Conservation (phyloP, 2,113 vertebrate genomes). For the Choloepus hoffmanni region DNA sequence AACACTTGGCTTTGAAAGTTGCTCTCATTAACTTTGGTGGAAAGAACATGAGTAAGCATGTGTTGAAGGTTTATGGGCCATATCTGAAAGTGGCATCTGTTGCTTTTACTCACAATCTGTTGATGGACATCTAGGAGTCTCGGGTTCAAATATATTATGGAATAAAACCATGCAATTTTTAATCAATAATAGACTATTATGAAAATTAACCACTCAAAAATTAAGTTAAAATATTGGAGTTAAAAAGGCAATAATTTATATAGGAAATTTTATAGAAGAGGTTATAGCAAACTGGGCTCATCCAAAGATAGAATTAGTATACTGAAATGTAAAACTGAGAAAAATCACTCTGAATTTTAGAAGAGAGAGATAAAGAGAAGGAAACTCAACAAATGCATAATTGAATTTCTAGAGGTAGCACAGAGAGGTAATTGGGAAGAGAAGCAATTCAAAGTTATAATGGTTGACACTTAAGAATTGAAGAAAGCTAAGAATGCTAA, state of each 20-base stretch:
- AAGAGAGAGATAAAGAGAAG: background rate
- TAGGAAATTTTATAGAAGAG: background rate
- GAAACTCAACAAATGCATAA: background rate
- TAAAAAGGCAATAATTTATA: slow-evolving; percentile 10
- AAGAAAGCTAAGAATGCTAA: background rate
- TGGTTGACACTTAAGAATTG: background rate
- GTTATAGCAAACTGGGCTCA: background rate
- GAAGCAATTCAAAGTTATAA: background rate
- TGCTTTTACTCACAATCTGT: background rate
- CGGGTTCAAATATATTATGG: background rate
- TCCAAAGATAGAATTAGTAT: background rate
- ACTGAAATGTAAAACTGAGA: slow-evolving; percentile 31
- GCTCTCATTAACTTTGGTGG: background rate
- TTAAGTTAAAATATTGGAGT: background rate
- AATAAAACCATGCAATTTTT: background rate
- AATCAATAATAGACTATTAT: background rate
- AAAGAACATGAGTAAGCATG: background rate
- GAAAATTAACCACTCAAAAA: slow-evolving; percentile 19
- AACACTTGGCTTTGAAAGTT: background rate
- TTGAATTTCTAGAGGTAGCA: background rate
- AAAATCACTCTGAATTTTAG: slow-evolving; percentile 33
- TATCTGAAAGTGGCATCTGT: background rate
- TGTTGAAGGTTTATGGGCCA: background rate
- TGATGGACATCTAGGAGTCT: background rate
- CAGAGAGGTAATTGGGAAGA: background rate